These are phyloP conservation scores for Ibidorhyncha struthersii DNA, from an alignment of 2,113 vertebrate genomes.

Conservation along the genomic window DNA sequence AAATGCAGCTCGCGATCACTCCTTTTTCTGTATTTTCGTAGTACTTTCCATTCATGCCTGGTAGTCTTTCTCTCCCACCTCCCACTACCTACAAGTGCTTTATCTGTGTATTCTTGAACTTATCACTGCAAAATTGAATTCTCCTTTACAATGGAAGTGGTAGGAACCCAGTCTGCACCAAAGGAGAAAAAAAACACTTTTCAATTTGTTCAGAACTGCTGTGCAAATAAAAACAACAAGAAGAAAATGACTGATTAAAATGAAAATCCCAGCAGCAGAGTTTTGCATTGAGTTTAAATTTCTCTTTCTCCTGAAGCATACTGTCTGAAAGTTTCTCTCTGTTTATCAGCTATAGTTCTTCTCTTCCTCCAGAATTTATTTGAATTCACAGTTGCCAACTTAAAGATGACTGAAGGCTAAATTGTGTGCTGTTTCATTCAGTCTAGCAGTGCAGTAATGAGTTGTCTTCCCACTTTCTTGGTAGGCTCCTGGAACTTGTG, in stretches of 20 bases:
- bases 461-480: neutral
- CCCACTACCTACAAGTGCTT: neutral
- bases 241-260: slow-evolving; percentile 35
- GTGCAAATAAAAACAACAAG: slow-evolving; percentile 45
- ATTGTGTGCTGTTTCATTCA: neutral
- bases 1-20: neutral
- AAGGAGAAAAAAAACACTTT: neutral
- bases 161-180: neutral
- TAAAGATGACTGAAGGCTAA: neutral
- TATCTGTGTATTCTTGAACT: slow-evolving; percentile 19
- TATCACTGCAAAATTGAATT: slow-evolving; percentile 28
- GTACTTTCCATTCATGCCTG: neutral
- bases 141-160: neutral
- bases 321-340: neutral
- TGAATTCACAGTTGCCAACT: neutral
- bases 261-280: neutral
- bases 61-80: neutral
- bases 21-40: neutral
- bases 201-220: slow-evolving; percentile 38
- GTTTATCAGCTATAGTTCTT: neutral
- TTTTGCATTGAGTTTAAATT: slow-evolving; percentile 5
- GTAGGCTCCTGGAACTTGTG: neutral
- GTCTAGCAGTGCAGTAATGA: neutral
- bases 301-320: neutral
- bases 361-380: neutral